Evolutionary conservation across 1,140 invertebrate genomes (phyloP), one percentile per base, ranked within the genome.

Genomic region (Achatina immaculata): DNA sequence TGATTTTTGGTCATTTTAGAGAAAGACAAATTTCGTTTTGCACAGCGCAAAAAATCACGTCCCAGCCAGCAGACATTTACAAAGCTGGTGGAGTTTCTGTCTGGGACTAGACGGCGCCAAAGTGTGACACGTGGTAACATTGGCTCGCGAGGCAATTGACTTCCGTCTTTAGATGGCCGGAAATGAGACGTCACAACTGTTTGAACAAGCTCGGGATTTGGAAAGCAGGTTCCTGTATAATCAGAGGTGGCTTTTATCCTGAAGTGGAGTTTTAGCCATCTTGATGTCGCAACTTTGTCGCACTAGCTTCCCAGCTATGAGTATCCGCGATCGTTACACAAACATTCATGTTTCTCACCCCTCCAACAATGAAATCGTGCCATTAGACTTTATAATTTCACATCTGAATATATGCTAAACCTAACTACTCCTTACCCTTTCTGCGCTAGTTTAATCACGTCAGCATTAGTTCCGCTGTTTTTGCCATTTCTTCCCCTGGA

Each of bases 101-200:
- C 6, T 9, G 31, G n/a, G 58, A 62, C 58, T n/a, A 62, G 58
- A 62, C 58, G 58, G 58, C 58, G 58, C 58, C 58, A 62, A 31
- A 62, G 31, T 62, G 28, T 62, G 58, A 62, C 58, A 62, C 28
- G n/a, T 28, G 58, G n/a, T 62, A 62, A 31, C 6, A 62, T 28
- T 62, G 28, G 1, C 58, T 6, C 4, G 28, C 58, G 28, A 9
- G 0, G 28, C n/a, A 28, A 62, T 28, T 28, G 58, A 62, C 58
- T 62, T 62, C n/a, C 28, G n/a, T 31, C 58, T 34, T 34, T 62
- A 7, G 4, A 19, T 2, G 31, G 58, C 9, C 58, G 58, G 58
- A 62, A 62, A 62, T 62, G 28, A 31, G 16, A 62, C 28, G 58
- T 62, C 58, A 34, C 6, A 31, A 2, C 58, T 62, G 58, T 62